Percentiles rank a stretch among this genome's conserved stretches.
These are phyloP conservation scores for Amblyopsis hoosieri DNA, from an alignment of 2,797 vertebrate species.

Conservation along the genomic window DNA sequence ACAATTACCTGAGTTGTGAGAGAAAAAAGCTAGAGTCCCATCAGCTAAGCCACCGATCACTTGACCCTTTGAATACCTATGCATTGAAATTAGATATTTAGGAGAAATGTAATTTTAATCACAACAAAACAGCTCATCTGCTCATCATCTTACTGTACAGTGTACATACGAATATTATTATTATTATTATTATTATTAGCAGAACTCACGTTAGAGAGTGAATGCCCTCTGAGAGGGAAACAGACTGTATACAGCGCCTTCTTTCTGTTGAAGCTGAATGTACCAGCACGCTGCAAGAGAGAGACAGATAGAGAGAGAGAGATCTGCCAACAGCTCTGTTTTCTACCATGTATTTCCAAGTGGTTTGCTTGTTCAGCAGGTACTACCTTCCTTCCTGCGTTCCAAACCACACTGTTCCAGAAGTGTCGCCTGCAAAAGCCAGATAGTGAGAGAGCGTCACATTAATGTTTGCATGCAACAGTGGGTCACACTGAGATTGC, in stretches of 20 bases:
- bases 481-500: slow-evolving; percentile 7
- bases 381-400: slow-evolving; percentile 87
- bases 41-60: slow-evolving; percentile 82
- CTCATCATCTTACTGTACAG: neutral
- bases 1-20: slow-evolving; percentile 69
- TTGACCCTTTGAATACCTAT: slow-evolving; percentile 75
- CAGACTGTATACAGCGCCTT: slow-evolving; percentile 76
- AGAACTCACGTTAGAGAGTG: slow-evolving; percentile 82
- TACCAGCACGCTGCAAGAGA: slow-evolving; percentile 73
- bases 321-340: neutral
- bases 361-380: slow-evolving; percentile 34
- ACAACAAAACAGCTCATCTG: neutral
- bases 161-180: neutral
- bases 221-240: slow-evolving; percentile 78
- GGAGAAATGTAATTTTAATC: slow-evolving; percentile 8
- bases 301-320: neutral
- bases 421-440: slow-evolving; percentile 64
- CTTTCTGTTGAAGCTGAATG: slow-evolving; percentile 73
- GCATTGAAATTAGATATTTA: slow-evolving; percentile 1
- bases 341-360: slow-evolving; percentile 4
- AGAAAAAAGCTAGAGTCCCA: slow-evolving; percentile 83
- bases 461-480: neutral
- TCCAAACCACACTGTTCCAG: slow-evolving; percentile 86
- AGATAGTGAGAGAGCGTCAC: slow-evolving; percentile 14
- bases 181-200: neutral